Evolutionary conservation across 2,113 vertebrate genomes (phyloP), one percentile per base, ranked within the genome.

Genomic region (Butastur rufipennis): DNA sequence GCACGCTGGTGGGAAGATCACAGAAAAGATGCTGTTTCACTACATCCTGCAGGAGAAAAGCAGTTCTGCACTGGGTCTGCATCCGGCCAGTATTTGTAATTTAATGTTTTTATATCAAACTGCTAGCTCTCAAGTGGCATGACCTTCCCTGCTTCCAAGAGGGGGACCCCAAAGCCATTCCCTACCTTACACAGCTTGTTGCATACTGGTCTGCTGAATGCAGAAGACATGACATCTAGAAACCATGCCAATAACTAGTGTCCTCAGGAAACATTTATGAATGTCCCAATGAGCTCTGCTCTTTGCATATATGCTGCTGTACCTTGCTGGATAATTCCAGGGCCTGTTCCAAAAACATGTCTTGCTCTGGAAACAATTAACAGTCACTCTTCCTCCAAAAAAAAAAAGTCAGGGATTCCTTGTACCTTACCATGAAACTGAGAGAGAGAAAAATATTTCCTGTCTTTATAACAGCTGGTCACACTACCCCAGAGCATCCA

Each of bases 251-350:
- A 7, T 7, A 50, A 2, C 10, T 18, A 19, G 11, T 81, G 84
- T 94, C 86, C 89, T 94, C 90, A 85, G 81, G 56, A 91, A 90
- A 94, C 36, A 25, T 63, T 84, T 87, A 31, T 67, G 68, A 89
- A 81, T 10, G 34, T 89, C 86, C 50, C 47, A 81, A 1, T 0
- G 2, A 91, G 38, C 16, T 72, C 74, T 81, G 47, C 17, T 66
- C 45, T 81, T 62, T 74, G 31, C 50, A 75, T 55, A 20, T 42
- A 43, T 32, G 16, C 50, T 66, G 63, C 55, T 74, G 34, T 74
- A 91, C 87, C 84, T 93, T 84, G 83, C 78, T 72, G 40, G 36
- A 65, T 93, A 48, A 96, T 96, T 94, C 91, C 94, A 96, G 1
- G 2, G 32, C 26, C n/a, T 34, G 47, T 65, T 97, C 83, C 96